Percentiles rank a stretch among this genome's conserved stretches.
Evolutionary conservation across 2,888 invertebrate genomes (phyloP).

Genomic region (Pristionchus japonicus): DNA sequence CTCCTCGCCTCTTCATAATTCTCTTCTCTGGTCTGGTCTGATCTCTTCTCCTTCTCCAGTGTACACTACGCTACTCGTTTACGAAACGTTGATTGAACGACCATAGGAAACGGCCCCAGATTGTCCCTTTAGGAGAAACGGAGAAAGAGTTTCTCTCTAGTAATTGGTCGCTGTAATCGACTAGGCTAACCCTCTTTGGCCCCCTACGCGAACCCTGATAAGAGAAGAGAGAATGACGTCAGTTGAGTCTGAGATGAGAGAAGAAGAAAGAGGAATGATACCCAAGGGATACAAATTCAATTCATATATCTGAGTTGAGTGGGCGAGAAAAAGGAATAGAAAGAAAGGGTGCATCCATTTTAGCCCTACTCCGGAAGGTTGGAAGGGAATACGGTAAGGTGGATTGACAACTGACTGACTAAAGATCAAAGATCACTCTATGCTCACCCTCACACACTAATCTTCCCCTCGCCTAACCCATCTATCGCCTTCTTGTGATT

Average conservation of each 20-base stretch:
- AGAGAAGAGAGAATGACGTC: constrained; percentile 24
- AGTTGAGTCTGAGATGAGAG: constrained; percentile 21
- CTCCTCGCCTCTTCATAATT: background rate
- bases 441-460: background rate
- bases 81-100: background rate
- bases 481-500: constrained; percentile 23
- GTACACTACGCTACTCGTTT: background rate
- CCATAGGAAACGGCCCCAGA: background rate
- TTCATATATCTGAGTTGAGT: constrained; percentile 40
- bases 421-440: constrained; percentile 31
- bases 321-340: constrained; percentile 11
- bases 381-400: constrained; percentile 46
- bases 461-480: constrained; percentile 13
- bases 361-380: constrained; percentile 44
- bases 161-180: constrained; percentile 9
- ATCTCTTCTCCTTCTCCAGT: background rate
- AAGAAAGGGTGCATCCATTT: background rate
- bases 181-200: background rate
- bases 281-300: constrained; percentile 22
- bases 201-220: background rate
- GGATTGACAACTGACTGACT: background rate
- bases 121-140: background rate
- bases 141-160: background rate
- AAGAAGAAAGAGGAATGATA: constrained; percentile 30
- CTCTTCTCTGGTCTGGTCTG: background rate